phyloP scores from a whole-genome alignment of 2,113 vertebrate species.

The Gobius niger region DNA sequence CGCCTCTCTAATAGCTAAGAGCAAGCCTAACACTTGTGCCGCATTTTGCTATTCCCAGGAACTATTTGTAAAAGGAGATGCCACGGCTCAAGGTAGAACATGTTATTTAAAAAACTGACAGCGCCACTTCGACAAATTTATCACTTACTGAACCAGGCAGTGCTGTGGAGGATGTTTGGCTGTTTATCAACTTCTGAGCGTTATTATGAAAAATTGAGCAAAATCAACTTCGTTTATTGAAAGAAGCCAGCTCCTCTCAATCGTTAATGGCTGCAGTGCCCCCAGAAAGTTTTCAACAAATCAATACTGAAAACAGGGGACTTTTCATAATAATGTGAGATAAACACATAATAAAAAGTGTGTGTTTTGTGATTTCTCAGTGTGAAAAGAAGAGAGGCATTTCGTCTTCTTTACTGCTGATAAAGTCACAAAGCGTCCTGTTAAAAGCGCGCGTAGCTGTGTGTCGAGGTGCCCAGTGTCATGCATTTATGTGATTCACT shows the following conservation, averaged over 20 bases:
- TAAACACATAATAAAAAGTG: background rate
- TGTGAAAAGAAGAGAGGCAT: background rate
- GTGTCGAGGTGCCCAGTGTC: conserved; percentile 13
- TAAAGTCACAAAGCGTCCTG: background rate
- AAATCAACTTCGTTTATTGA: conserved; percentile 1
- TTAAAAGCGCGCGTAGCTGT: background rate
- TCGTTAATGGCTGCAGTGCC: background rate
- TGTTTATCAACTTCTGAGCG: background rate
- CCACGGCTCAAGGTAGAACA: background rate
- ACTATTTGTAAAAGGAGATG: background rate
- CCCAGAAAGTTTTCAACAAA: background rate
- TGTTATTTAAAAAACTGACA: background rate
- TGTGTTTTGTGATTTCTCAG: background rate
- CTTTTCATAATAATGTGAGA: background rate
- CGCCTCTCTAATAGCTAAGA: too few relatives aligned
- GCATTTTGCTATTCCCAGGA: background rate
- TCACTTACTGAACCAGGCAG: background rate
- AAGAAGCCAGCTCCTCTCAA: background rate
- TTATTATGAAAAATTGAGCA: background rate
- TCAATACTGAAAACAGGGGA: background rate
- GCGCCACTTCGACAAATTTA: background rate
- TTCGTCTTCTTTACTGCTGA: background rate
- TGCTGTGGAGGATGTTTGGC: background rate
- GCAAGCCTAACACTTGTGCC: too few relatives aligned
- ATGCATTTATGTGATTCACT: conserved; percentile 14